Base-by-base conservation (phyloP, 2,888 invertebrate species). In the Chymomyza caudatula region DNA sequence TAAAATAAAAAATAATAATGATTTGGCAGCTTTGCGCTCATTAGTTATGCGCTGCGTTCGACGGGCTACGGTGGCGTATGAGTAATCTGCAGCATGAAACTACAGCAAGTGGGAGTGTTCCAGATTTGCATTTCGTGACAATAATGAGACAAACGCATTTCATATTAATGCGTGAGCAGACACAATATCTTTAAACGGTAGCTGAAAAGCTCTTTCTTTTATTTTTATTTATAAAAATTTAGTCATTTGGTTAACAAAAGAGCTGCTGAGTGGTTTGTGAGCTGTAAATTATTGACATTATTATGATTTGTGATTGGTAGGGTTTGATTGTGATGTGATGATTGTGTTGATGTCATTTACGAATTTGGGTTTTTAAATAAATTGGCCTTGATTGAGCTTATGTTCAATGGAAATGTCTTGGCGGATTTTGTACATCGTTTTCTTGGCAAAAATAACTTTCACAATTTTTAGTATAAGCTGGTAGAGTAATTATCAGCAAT, bases 401-500 rank as follows among this genome's bases (percentile, higher is more conserved):
- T 2, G 23, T 23, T 23, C 4, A 4, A 1, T 23, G 23, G 5
- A 25, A 25, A 25, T 25, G 25, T 6, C 5, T 25, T 25, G 5
- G 6, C 6, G 25, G 25, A 6, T 25, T 25, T 25, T 25, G 25
- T 4, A 25, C 25, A 4, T 25, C 20, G 20, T 56, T 73, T 83
- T 79, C 85, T 83, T 86, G 86, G 86, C 70, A 85, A 70, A 82
- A 86, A 85, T 82, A 67, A 74, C 76, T 86, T 80, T 81, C 73
- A 76, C 76, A 68, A 67, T 70, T 70, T 65, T 55, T 17, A 19
- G 2, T 51, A 37, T 11, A 44, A 6, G 57, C 51, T 42, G 53
- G 61, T 63, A 67, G 71, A 72, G 64, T 65, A 71, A 76, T 69
- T 71, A 74, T 20, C 53, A 44, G 65, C 47, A 57, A 68, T 75